phyloP scores from a whole-genome alignment of 2,888 invertebrate species.

The Drosophila kokeensis region DNA sequence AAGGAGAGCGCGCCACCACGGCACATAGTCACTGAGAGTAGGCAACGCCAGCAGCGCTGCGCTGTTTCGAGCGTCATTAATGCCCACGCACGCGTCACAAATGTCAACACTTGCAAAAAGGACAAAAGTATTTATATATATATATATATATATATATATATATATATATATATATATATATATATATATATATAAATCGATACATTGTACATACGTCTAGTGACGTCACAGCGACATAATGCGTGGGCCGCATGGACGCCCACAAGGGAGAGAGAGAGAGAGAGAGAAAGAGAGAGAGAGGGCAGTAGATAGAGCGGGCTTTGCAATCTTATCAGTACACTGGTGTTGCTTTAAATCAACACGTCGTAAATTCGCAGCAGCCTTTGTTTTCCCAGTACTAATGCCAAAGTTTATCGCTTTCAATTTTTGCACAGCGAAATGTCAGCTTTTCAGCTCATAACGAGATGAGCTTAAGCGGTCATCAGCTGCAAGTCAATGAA shows the following conservation, averaged over 20 bases:
- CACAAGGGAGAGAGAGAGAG: neutral
- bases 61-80: constrained; percentile 28
- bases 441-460: neutral
- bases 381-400: constrained; percentile 4
- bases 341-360: neutral
- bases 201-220: constrained; percentile 20
- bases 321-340: constrained; percentile 23
- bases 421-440: constrained; percentile 14
- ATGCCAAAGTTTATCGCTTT: constrained; percentile 39
- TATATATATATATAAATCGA: constrained; percentile 53
- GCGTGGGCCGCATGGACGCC: constrained; percentile 45
- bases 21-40: neutral
- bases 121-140: constrained; percentile 38
- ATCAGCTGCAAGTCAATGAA: neutral
- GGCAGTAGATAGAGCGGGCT: constrained; percentile 3
- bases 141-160: constrained; percentile 9
- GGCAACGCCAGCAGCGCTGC: constrained; percentile 30
- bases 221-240: constrained; percentile 59
- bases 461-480: neutral
- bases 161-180: neutral
- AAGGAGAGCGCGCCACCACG: constrained; percentile 27
- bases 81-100: constrained; percentile 38
- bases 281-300: neutral
- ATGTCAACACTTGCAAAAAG: constrained; percentile 32
- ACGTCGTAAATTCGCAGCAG: constrained; percentile 16